These are phyloP conservation scores for Sebastes trivittatus DNA, from an alignment of 2,797 vertebrate species.

Conservation along the genomic window DNA sequence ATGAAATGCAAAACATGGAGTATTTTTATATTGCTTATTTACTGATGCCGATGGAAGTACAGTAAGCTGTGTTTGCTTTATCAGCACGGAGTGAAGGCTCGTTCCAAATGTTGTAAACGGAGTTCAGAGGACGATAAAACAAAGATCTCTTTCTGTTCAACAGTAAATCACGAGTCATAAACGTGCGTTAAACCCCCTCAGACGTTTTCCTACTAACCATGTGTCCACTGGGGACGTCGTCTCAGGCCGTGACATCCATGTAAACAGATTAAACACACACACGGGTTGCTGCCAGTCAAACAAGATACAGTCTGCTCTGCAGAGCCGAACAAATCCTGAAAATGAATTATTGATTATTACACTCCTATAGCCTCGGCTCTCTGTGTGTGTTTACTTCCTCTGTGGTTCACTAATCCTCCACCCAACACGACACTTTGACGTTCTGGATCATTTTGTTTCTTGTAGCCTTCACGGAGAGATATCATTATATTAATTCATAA, in stretches of 20 bases:
- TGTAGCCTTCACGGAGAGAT: neutral
- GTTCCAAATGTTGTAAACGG: no score
- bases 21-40: neutral
- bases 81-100: no score
- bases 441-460: neutral
- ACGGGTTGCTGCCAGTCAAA: neutral
- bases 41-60: neutral
- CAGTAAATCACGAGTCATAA: neutral
- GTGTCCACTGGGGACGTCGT: neutral
- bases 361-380: neutral
- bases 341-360: constrained; percentile 53
- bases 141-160: neutral
- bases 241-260: neutral
- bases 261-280: constrained; percentile 9
- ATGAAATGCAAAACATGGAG: neutral
- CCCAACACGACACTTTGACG: neutral
- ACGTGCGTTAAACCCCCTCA: neutral
- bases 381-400: neutral
- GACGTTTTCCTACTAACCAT: neutral
- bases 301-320: neutral
- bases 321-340: constrained; percentile 46
- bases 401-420: constrained; percentile 14
- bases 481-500: neutral
- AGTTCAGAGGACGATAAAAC: neutral
- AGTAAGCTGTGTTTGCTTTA: neutral